Conservation (phyloP, 2,113 vertebrate genomes). For the Polypterus senegalus region DNA sequence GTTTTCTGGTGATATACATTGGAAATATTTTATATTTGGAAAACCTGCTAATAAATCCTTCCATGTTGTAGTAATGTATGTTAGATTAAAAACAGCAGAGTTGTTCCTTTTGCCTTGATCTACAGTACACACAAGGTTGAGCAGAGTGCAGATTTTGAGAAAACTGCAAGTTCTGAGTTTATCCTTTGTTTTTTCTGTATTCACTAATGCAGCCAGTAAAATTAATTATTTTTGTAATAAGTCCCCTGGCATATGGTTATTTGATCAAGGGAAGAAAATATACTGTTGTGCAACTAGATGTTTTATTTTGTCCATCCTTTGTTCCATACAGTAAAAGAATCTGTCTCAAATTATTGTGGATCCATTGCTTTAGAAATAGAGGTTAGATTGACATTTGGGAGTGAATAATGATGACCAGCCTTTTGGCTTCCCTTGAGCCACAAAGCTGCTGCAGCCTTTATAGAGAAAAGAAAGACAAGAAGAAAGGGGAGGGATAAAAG, state of each 20-base stretch:
- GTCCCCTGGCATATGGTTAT: conserved; percentile 6
- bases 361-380: conserved; percentile 63
- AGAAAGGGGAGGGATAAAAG: conserved; percentile 75
- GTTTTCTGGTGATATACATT: too few species aligned
- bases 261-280: conserved; percentile 24
- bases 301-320: conserved; percentile 78
- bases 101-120: too few species aligned
- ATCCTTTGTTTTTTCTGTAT: too few species aligned
- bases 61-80: too few species aligned
- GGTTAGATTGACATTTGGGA: conserved; percentile 77
- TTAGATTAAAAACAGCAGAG: too few species aligned
- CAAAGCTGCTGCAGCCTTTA: conserved; percentile 69
- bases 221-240: too few species aligned
- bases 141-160: too few species aligned
- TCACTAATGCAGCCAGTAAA: too few species aligned
- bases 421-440: conserved; percentile 86
- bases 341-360: conserved; percentile 76
- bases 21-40: too few species aligned
- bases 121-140: too few species aligned
- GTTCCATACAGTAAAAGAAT: conserved; percentile 76
- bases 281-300: conserved; percentile 61
- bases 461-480: conserved; percentile 69
- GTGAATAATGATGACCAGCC: conserved; percentile 80
- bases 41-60: too few species aligned
- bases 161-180: too few species aligned